A percentile compares a stretch with the other conserved stretches of the same genome.
These are phyloP conservation scores for Pomacea maculata DNA, from an alignment of 1,140 invertebrate genomes.

Conservation along the genomic window DNA sequence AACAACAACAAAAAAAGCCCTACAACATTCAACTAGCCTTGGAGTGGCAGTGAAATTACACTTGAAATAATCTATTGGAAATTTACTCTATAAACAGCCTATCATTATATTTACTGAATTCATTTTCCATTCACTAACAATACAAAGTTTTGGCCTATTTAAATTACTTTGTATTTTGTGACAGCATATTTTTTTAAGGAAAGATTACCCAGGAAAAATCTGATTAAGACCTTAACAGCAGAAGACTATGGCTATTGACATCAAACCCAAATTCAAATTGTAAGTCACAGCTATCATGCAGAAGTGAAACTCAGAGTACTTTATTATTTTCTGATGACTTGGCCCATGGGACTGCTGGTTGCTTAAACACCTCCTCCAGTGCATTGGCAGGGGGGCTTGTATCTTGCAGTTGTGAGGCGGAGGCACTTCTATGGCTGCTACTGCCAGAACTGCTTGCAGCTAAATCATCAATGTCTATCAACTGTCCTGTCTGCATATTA, in stretches of 20 bases:
- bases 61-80: no score
- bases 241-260: neutral
- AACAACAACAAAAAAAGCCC: no score
- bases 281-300: no score
- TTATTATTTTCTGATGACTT: constrained; percentile 11
- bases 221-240: neutral
- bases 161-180: no score
- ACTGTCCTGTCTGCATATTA: constrained; percentile 31
- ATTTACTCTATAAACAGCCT: no score
- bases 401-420: constrained; percentile 19
- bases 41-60: no score
- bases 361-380: constrained; percentile 32
- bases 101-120: no score
- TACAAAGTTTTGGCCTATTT: no score
- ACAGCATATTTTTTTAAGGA: neutral
- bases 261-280: neutral
- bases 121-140: no score
- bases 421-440: constrained; percentile 19
- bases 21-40: no score
- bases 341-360: constrained; percentile 31
- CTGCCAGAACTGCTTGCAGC: constrained; percentile 30
- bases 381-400: constrained; percentile 12
- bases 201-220: neutral
- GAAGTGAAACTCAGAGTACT: neutral
- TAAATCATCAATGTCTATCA: constrained; percentile 35